phyloP scores from a whole-genome alignment of 1,140 invertebrate species.

The Melitaea cinxia region DNA sequence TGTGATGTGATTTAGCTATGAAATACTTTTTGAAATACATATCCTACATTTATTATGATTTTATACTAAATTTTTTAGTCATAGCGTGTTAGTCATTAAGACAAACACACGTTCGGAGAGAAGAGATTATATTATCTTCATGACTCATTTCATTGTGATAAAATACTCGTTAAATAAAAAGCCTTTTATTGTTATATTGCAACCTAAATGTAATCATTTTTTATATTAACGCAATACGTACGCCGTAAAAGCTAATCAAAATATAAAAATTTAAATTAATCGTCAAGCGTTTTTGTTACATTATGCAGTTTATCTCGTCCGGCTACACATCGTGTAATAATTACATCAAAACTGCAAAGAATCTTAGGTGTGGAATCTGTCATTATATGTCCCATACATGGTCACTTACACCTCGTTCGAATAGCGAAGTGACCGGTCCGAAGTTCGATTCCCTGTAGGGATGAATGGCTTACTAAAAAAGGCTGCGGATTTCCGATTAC shows the following conservation, averaged over 20 bases:
- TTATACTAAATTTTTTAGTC: too few relatives aligned
- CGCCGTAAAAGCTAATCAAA: not conserved
- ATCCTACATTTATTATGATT: too few relatives aligned
- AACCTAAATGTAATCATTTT: not conserved
- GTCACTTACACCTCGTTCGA: slow-evolving; percentile 38
- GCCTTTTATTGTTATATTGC: too few relatives aligned
- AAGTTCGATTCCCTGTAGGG: slow-evolving; percentile 33
- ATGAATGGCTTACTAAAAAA: slow-evolving; percentile 36
- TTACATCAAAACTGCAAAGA: slow-evolving; percentile 38
- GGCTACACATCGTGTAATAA: slow-evolving; percentile 33
- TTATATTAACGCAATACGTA: not conserved
- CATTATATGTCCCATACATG: slow-evolving; percentile 45
- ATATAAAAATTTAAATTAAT: not conserved
- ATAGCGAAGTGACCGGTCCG: slow-evolving; percentile 34
- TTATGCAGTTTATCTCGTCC: slow-evolving; percentile 8
- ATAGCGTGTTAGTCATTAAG: too few relatives aligned
- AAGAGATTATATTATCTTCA: too few relatives aligned
- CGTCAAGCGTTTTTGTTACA: not conserved
- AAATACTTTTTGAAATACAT: too few relatives aligned
- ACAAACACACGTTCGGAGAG: too few relatives aligned
- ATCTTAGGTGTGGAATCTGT: slow-evolving; percentile 39
- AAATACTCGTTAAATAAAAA: too few relatives aligned
- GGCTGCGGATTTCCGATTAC: slow-evolving; percentile 31
- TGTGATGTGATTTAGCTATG: too few relatives aligned
- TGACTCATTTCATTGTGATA: too few relatives aligned